Evolutionary conservation across 2,113 vertebrate species (phyloP).

Genomic region (Chaetodon trifascialis): DNA sequence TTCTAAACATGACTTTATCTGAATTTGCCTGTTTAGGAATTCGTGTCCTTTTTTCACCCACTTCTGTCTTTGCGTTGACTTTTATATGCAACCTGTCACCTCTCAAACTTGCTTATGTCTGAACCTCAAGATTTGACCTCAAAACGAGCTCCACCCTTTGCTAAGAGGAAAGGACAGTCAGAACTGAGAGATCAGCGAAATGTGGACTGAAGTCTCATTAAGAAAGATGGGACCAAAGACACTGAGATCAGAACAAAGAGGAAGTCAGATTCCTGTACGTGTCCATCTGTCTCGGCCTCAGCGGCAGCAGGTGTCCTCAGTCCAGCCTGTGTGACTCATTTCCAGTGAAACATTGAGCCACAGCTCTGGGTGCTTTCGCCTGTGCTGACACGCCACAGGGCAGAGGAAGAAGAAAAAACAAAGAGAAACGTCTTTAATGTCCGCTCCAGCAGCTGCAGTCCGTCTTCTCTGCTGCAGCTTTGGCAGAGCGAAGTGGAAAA

Average conservation of each 20-base stretch:
- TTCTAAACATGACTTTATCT: no score
- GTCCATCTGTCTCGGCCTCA: background rate
- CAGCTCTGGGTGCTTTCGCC: background rate
- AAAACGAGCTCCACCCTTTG: no score
- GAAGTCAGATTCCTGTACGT: no score
- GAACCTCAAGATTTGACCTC: no score
- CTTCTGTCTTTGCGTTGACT: no score
- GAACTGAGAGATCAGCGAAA: no score
- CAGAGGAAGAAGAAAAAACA: conserved; percentile 1
- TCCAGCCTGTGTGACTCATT: background rate
- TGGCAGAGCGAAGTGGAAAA: conserved; percentile 42
- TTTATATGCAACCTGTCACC: no score
- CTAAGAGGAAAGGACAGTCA: no score
- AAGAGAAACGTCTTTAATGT: conserved; percentile 13
- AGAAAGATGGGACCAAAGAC: background rate
- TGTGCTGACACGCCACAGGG: background rate
- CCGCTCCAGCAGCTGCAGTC: background rate
- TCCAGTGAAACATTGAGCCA: conserved; percentile 2
- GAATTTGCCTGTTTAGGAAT: no score
- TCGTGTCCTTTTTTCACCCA: no score
- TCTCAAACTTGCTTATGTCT: no score
- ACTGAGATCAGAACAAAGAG: background rate
- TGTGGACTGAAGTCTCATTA: no score
- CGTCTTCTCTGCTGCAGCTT: background rate
- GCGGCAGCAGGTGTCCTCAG: conserved; percentile 2